Conservation (phyloP, 1,140 invertebrate genomes). For the silkworm (Bombyx mori) region ASM3026992v2 NC_085117.1:2472501-2473000, state of each 20-base stretch:
- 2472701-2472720: background rate
- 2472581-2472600: too few species aligned
- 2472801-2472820: slow-evolving; percentile 12
- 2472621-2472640: too few species aligned
- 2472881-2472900: slow-evolving; percentile 16
- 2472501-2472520: too few species aligned
- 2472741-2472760: slow-evolving; percentile 9
- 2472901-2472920: slow-evolving; percentile 10
- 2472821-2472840: slow-evolving; percentile 15
- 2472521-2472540: too few species aligned
- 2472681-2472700: background rate
- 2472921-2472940: slow-evolving; percentile 21
- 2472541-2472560: too few species aligned
- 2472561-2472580: too few species aligned
- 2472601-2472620: too few species aligned
- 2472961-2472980: background rate
- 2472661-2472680: background rate
- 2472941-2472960: slow-evolving; percentile 7
- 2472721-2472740: background rate
- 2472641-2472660: too few species aligned
- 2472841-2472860: slow-evolving; percentile 33
- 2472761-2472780: slow-evolving; percentile 10
- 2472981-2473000: background rate
- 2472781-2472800: slow-evolving; percentile 35
- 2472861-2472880: slow-evolving; percentile 32